Conservation (phyloP, 2,888 invertebrate genomes). For the Apomyelois bistriatella region DNA sequence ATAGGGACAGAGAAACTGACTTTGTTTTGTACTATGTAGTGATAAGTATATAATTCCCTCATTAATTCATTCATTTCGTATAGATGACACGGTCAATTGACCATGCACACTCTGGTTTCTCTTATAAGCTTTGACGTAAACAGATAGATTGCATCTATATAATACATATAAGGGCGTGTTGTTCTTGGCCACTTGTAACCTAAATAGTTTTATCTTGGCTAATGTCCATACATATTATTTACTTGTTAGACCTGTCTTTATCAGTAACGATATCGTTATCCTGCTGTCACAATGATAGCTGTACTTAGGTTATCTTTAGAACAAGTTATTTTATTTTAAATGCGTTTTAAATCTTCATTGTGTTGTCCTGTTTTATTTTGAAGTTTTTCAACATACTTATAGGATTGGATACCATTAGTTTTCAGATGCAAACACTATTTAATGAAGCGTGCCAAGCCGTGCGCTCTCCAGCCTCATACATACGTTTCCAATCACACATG, state of each 20-base stretch:
- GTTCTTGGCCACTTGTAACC: slow-evolving; percentile 33
- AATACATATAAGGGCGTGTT: slow-evolving; percentile 18
- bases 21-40: too few relatives aligned
- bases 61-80: too few relatives aligned
- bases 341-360: background rate
- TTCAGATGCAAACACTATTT: slow-evolving; percentile 41
- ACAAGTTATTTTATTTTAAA: background rate
- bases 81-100: too few relatives aligned
- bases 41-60: too few relatives aligned
- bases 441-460: slow-evolving; percentile 44
- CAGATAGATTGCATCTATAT: background rate
- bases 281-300: slow-evolving; percentile 7
- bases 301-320: slow-evolving; percentile 4
- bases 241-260: slow-evolving; percentile 24
- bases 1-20: too few relatives aligned
- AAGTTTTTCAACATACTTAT: background rate
- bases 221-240: slow-evolving; percentile 44
- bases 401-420: slow-evolving; percentile 20
- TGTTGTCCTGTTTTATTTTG: background rate
- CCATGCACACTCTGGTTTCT: too few relatives aligned
- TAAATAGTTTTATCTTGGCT: slow-evolving; percentile 53
- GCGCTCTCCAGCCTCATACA: slow-evolving; percentile 36
- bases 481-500: slow-evolving; percentile 45
- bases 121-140: slow-evolving; percentile 20
- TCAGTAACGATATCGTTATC: slow-evolving; percentile 12